These are phyloP conservation scores for Lymantria dispar DNA, from an alignment of 2,888 invertebrate species.

Conservation along the genomic window DNA sequence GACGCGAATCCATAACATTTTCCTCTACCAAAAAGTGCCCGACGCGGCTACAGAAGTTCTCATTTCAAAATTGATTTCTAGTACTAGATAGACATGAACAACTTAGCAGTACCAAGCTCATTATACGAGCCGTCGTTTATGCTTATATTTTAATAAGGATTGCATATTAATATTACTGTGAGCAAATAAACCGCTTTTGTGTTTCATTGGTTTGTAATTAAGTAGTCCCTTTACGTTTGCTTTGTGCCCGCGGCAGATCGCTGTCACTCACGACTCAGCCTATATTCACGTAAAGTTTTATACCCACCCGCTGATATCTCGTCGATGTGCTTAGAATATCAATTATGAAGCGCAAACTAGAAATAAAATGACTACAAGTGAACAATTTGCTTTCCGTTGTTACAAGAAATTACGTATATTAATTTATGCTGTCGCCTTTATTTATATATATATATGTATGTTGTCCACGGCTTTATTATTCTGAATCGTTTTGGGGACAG, in stretches of 20 bases:
- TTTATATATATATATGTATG: too few species aligned
- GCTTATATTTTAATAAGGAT: conserved; percentile 6
- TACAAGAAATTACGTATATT: conserved; percentile 39
- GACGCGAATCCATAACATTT: too few species aligned
- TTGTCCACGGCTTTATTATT: too few species aligned
- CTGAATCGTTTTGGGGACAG: too few species aligned
- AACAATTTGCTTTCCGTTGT: conserved; percentile 48
- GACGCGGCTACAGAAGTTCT: too few species aligned
- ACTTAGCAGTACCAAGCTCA: too few species aligned
- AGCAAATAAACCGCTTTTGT: conserved; percentile 22
- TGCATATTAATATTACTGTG: conserved; percentile 28
- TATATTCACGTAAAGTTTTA: conserved; percentile 54
- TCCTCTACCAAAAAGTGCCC: too few species aligned
- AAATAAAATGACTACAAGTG: conserved; percentile 59
- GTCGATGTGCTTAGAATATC: conserved; percentile 61
- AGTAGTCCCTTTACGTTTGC: conserved; percentile 11
- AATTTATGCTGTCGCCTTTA: conserved; percentile 3
- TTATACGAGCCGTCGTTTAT: too few species aligned
- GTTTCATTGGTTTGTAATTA: conserved; percentile 28
- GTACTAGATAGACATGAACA: too few species aligned
- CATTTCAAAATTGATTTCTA: too few species aligned
- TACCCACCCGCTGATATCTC: conserved; percentile 64
- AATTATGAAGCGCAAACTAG: conserved; percentile 61
- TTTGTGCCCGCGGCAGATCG: conserved; percentile 20
- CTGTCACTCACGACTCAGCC: conserved; percentile 34